Conservation (phyloP, 2,888 invertebrate genomes). For the Microplitis manilae region DNA sequence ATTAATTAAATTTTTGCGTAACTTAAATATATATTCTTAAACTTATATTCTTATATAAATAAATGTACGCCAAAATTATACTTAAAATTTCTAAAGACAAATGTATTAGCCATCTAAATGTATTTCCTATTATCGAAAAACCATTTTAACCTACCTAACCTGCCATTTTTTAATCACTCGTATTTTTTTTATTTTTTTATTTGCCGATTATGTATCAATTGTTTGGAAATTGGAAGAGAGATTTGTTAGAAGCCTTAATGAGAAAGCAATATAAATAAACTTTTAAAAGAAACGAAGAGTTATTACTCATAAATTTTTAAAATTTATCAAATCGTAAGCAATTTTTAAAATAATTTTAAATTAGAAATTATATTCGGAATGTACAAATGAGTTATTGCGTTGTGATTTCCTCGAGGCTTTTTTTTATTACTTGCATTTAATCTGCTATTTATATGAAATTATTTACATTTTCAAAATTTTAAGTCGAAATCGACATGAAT, state of each 20-base stretch:
- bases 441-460: too few species aligned
- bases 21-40: not conserved
- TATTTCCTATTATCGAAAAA: too few species aligned
- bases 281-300: slow-evolving; percentile 30
- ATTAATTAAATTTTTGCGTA: not conserved
- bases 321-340: slow-evolving; percentile 4
- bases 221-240: slow-evolving; percentile 34
- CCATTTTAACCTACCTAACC: too few species aligned
- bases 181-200: too few species aligned
- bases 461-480: too few species aligned
- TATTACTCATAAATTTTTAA: slow-evolving; percentile 13
- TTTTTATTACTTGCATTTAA: too few species aligned
- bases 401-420: not conserved
- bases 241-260: slow-evolving; percentile 65
- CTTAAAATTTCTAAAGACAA: not conserved
- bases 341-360: not conserved
- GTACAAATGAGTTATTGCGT: slow-evolving; percentile 10
- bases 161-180: too few species aligned
- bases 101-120: too few species aligned
- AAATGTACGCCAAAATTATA: not conserved
- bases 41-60: slow-evolving; percentile 1
- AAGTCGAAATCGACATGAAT: too few species aligned
- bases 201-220: not conserved
- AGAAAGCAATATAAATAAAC: slow-evolving; percentile 64
- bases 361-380: slow-evolving; percentile 20